These are phyloP conservation scores for Prionailurus bengalensis DNA, from an alignment of 2,113 vertebrate species.

Conservation along the genomic window DNA sequence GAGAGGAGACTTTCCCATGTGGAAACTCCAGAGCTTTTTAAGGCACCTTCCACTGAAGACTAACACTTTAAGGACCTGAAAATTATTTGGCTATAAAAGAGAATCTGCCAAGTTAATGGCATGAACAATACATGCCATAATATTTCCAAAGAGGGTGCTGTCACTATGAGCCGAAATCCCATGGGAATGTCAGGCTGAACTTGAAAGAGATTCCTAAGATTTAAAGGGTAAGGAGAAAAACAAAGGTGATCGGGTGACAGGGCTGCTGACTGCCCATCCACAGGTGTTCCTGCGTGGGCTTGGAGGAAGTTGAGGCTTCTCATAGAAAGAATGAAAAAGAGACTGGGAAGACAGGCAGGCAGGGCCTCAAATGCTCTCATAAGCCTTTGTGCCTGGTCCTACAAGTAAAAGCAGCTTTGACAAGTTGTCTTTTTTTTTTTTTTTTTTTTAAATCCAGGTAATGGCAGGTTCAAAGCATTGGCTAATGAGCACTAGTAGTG, in stretches of 20 bases:
- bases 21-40: background rate
- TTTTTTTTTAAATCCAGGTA: background rate
- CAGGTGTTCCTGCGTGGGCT: no score
- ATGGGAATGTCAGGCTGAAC: background rate
- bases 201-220: background rate
- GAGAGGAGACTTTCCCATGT: background rate
- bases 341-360: background rate
- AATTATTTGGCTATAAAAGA: background rate
- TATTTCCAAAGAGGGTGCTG: background rate
- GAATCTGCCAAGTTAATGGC: background rate
- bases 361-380: no score
- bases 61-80: background rate
- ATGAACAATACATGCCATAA: background rate
- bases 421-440: background rate
- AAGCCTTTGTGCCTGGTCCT: background rate
- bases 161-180: background rate
- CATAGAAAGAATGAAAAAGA: background rate
- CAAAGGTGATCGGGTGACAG: background rate
- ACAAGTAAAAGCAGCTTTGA: background rate
- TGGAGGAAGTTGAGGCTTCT: background rate
- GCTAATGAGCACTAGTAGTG: background rate
- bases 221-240: background rate
- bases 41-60: background rate
- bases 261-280: rapidly evolving
- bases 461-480: background rate